phyloP scores from a whole-genome alignment of 2,113 vertebrate species.

The Ageneiosus marmoratus region DNA sequence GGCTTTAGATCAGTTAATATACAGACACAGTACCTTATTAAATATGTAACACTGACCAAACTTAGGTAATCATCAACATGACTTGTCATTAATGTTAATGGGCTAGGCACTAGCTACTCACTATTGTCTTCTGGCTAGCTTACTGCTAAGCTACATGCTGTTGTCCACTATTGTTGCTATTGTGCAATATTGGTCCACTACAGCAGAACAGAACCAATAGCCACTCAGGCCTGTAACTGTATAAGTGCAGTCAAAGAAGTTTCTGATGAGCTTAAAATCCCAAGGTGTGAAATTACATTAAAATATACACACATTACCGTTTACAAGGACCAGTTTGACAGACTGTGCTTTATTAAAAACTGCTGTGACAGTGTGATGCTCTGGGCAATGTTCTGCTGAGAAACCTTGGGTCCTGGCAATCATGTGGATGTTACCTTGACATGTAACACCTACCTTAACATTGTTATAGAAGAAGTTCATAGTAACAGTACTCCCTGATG shows the following conservation, averaged over 20 bases:
- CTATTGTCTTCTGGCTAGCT: neutral
- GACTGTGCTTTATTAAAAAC: neutral
- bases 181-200: neutral
- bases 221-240: neutral
- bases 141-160: neutral
- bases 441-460: too few species aligned
- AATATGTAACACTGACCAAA: too few species aligned
- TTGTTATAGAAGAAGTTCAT: too few species aligned
- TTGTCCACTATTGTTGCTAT: neutral
- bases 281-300: neutral
- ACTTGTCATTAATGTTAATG: neutral
- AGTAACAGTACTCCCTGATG: too few species aligned
- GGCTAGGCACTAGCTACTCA: neutral
- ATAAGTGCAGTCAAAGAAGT: neutral
- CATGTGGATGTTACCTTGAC: too few species aligned
- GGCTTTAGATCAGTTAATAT: too few species aligned
- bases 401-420: too few species aligned
- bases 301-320: neutral
- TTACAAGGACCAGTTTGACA: neutral
- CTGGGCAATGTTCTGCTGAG: too few species aligned
- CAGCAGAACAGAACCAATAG: too few species aligned
- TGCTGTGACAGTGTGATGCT: too few species aligned
- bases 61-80: too few species aligned
- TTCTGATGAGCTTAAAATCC: neutral
- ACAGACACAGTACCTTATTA: too few species aligned